Evolutionary conservation across 1,140 invertebrate species (phyloP), one percentile per base, ranked within the genome.

Genomic region (Bombus vancouverensis): DNA sequence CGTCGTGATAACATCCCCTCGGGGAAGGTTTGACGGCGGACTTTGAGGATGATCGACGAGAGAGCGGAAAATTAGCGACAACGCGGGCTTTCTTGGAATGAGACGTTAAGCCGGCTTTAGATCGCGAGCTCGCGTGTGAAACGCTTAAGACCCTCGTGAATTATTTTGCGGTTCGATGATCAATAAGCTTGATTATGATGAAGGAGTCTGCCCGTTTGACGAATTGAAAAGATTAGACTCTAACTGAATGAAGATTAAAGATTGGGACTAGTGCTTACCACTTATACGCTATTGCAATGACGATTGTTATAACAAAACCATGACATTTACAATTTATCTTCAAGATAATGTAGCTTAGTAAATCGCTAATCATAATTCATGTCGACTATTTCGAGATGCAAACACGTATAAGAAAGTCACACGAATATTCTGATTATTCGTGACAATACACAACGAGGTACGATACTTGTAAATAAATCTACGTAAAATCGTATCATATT

Each of bases 11-110:
- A 84, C 47, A 57, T 37, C 39, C 66, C 73, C 47, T 37, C 15
- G 5, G 12, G 0, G 0, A 42, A 28, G 39, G 13, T 39, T 44
- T 53, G 65, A 74, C 44, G 47, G 57, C 28, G 15, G 44, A 57
- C 57, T 75, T 82, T 81, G 62, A 82, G 72, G 84, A 82, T 86
- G 84, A 86, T 86, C 79, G 84, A 86, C 71, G 84, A 86, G 84
- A 74, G 32, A 70, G 76, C 39, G 72, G 62, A 82, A 81, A 84
- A 84, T 84, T 84, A 84, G 75, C 82, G 82, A 84, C 82, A 84
- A 71, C 75, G 25, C 6, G 10, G 65, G 59, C 15, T 79, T 79
- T 79, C 82, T 84, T 37, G 39, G 39, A 84, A 84, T 79, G 82
- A 84, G 66, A 84, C 47, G 76, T 84, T 79, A 84, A 57, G 82